phyloP scores from a whole-genome alignment of 1,140 invertebrate species.

The Nautilus pompilius region DNA sequence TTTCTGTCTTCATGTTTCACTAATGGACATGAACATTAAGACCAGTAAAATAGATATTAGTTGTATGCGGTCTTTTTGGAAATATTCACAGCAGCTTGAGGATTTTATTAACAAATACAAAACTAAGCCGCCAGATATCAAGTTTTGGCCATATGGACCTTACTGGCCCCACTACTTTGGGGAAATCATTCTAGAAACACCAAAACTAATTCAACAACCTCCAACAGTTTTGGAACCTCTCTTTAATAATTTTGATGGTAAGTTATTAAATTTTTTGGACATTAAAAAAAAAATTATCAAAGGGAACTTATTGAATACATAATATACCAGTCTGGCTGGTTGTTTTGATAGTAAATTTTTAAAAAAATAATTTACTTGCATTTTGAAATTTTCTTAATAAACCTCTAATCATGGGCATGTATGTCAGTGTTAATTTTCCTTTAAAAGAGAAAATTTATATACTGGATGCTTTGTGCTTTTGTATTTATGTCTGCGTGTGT shows the following conservation, averaged over 20 bases:
- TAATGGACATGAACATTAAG: constrained; percentile 9
- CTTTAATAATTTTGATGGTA: constrained; percentile 17
- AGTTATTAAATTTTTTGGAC: constrained; percentile 7
- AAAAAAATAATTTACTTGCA: no score
- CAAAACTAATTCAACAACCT: constrained; percentile 21
- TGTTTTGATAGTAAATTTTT: not conserved
- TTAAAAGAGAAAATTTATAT: no score
- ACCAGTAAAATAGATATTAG: constrained; percentile 2
- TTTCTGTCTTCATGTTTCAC: no score
- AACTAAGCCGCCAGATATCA: constrained; percentile 43
- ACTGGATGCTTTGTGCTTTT: no score
- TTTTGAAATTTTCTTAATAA: no score
- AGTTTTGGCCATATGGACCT: constrained; percentile 50
- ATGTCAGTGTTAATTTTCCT: no score
- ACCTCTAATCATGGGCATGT: no score
- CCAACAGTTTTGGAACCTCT: constrained; percentile 25
- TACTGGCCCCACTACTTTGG: constrained; percentile 46
- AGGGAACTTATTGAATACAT: no score
- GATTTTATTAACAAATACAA: constrained; percentile 45
- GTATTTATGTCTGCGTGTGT: no score
- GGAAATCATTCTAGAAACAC: constrained; percentile 34
- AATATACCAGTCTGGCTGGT: not conserved
- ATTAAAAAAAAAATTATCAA: not conserved
- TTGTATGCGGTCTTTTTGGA: constrained; percentile 6
- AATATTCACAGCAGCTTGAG: constrained; percentile 43